Evolutionary conservation across 2,888 invertebrate genomes (phyloP).

Genomic region (Ditula angustiorana): DNA sequence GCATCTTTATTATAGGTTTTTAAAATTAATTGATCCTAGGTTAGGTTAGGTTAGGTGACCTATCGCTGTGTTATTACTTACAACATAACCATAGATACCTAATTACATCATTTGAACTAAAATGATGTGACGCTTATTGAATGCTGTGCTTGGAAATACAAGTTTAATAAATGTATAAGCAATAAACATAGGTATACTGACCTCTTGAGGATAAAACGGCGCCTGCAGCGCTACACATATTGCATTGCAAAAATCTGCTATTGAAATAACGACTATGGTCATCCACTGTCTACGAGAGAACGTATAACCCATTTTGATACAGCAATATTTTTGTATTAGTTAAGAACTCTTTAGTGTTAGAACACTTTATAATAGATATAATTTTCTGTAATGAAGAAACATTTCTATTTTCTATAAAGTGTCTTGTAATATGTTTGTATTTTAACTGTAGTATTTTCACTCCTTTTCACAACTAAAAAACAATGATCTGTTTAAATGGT

Average conservation of each 20-base stretch:
- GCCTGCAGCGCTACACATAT: constrained; percentile 94
- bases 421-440: neutral
- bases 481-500: neutral
- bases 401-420: neutral
- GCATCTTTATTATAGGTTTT: too few species aligned
- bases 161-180: neutral
- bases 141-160: too few species aligned
- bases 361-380: neutral
- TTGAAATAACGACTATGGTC: constrained; percentile 91
- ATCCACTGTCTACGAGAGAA: constrained; percentile 92
- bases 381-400: neutral
- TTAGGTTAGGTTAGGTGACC: too few species aligned
- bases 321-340: neutral
- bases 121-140: too few species aligned
- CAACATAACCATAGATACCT: too few species aligned
- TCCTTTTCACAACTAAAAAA: neutral
- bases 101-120: too few species aligned
- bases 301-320: constrained; percentile 82
- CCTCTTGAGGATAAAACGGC: constrained; percentile 94
- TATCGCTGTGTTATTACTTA: too few species aligned
- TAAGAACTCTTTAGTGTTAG: neutral
- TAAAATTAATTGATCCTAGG: too few species aligned
- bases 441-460: neutral
- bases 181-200: constrained; percentile 67
- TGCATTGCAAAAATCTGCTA: constrained; percentile 94